phyloP scores from a whole-genome alignment of 2,113 vertebrate species.

The Aspiorhynchus laticeps region DNA sequence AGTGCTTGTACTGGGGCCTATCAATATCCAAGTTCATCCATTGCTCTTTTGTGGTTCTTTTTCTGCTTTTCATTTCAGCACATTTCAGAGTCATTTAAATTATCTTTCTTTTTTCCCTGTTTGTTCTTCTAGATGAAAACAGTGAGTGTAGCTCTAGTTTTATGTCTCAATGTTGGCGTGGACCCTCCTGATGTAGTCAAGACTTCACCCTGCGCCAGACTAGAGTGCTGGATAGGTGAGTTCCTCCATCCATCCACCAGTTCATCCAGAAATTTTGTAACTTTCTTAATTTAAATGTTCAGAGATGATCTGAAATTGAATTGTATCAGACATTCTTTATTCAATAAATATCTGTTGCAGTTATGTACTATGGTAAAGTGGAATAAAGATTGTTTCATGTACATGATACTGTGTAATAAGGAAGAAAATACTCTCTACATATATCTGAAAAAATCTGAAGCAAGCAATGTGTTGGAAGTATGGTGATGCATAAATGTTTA shows the following conservation, averaged over 20 bases:
- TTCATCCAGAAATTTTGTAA: background rate
- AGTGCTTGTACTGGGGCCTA: background rate
- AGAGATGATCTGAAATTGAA: no score
- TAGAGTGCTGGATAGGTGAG: conserved; percentile 98
- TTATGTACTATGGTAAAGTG: no score
- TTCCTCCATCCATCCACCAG: background rate
- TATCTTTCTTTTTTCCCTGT: conserved; percentile 33
- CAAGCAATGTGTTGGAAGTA: background rate
- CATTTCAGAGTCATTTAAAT: background rate
- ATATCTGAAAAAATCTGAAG: background rate
- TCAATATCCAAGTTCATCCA: background rate
- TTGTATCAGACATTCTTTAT: no score
- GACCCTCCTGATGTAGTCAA: conserved; percentile 98
- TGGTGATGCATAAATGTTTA: background rate
- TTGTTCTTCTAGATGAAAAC: conserved; percentile 90
- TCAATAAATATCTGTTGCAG: no score
- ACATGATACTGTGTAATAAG: background rate
- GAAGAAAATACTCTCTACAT: background rate
- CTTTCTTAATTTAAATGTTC: no score
- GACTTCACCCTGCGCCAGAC: conserved; percentile 93
- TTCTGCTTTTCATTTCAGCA: background rate
- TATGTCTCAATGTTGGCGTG: conserved; percentile 97
- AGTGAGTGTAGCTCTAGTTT: conserved; percentile 95
- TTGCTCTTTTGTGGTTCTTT: background rate
- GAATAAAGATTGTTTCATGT: no score